These are phyloP conservation scores for Drosophila guanche DNA, from an alignment of 1,140 invertebrate species.

Conservation along the genomic window DNA sequence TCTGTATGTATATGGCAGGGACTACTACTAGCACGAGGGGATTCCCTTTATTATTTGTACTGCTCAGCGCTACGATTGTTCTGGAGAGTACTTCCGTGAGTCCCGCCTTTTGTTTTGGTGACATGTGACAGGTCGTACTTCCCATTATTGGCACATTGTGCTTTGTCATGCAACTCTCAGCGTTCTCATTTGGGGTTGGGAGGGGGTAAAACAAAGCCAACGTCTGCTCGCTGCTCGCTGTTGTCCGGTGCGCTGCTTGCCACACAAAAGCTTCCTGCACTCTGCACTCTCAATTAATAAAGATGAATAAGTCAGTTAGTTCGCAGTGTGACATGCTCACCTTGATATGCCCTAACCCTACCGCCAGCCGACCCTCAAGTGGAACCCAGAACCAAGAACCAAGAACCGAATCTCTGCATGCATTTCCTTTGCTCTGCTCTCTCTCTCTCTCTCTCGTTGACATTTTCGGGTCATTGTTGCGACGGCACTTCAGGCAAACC, in stretches of 20 bases:
- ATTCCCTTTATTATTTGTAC: not conserved
- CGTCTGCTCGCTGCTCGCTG: slow-evolving; percentile 5
- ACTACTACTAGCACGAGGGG: slow-evolving; percentile 6
- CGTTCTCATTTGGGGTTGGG: not conserved
- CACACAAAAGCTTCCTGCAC: too few relatives aligned
- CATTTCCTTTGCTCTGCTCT: slow-evolving; percentile 68
- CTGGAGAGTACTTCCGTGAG: slow-evolving; percentile 4
- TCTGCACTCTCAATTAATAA: slow-evolving; percentile 30
- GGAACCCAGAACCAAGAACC: not conserved
- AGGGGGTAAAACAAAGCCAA: slow-evolving; percentile 44
- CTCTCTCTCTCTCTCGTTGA: slow-evolving; percentile 43
- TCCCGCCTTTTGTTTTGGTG: slow-evolving; percentile 39
- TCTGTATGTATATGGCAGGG: slow-evolving; percentile 1
- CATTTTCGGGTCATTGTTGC: slow-evolving; percentile 47
- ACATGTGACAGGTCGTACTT: slow-evolving; percentile 72
- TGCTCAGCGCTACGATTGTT: slow-evolving; percentile 24
- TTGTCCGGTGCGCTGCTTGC: too few relatives aligned
- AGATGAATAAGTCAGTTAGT: slow-evolving; percentile 50
- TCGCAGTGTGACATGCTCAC: slow-evolving; percentile 56
- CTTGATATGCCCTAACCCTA: slow-evolving; percentile 24
- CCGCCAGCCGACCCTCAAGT: too few relatives aligned
- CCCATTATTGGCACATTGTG: slow-evolving; percentile 57
- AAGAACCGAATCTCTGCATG: slow-evolving; percentile 26
- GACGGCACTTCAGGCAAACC: slow-evolving; percentile 57
- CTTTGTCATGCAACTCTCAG: slow-evolving; percentile 24